Percentiles rank a stretch among this genome's conserved stretches.
Evolutionary conservation across 2,888 invertebrate genomes (phyloP).

Genomic region (Sclerodermus sp.): DNA sequence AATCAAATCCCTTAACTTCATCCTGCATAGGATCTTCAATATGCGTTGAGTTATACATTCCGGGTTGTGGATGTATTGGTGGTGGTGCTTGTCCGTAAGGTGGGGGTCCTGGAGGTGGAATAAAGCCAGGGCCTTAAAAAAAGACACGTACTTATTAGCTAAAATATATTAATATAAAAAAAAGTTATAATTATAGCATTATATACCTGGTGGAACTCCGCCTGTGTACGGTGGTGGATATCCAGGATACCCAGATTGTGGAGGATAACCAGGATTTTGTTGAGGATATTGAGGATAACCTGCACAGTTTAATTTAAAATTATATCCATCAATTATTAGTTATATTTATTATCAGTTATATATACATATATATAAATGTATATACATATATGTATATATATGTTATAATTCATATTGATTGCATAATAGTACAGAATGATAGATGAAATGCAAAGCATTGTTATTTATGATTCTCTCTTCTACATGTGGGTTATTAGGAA

Average conservation of each 20-base stretch:
- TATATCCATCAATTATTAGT: too few species aligned
- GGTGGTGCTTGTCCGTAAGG: conserved; percentile 38
- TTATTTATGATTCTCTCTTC: too few species aligned
- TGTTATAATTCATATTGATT: too few species aligned
- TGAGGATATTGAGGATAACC: conserved; percentile 35
- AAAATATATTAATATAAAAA: neutral
- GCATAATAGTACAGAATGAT: too few species aligned
- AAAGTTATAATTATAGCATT: neutral
- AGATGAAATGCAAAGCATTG: too few species aligned
- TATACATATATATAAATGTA: too few species aligned
- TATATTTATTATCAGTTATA: too few species aligned
- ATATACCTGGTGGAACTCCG: conserved; percentile 24
- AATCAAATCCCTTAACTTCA: conserved; percentile 71
- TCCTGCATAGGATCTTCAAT: conserved; percentile 62
- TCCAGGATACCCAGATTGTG: conserved; percentile 23
- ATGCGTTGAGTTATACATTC: conserved; percentile 49
- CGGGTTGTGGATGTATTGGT: conserved; percentile 31
- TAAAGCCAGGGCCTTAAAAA: conserved; percentile 36
- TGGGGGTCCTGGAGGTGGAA: conserved; percentile 37
- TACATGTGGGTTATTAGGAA: too few species aligned
- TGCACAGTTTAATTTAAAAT: conserved; percentile 17
- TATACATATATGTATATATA: too few species aligned
- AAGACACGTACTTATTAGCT: too few species aligned
- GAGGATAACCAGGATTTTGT: conserved; percentile 42
- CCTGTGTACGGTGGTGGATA: conserved; percentile 37